Evolutionary conservation across 2,797 vertebrate genomes (phyloP), one percentile per base, ranked within the genome.

Genomic region (Pagetopsis macropterus): DNA sequence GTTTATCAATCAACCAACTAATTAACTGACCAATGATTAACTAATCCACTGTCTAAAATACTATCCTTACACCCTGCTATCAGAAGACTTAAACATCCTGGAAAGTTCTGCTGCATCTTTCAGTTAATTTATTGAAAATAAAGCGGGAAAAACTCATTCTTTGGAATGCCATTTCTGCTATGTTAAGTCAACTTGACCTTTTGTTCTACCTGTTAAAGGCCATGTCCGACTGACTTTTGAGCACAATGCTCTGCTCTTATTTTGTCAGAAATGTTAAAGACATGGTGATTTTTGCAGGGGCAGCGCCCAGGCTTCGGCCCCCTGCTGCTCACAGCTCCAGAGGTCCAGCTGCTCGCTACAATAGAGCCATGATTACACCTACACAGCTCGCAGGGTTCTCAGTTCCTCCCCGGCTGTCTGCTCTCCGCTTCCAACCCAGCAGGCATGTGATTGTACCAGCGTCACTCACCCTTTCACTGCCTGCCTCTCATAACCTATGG

Each of bases 281-380:
- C 67, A 80, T 84, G 79, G 66, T 90, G 81, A 91, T 92, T 27
- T 27, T 92, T 89, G 82, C 85, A 84, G 73, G 76, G 78, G 79
- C 84, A 81, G 79, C 0, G 65, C 72, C 69, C 3, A 0, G 65
- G 67, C 48, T 77, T 71, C 27, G 51, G 78, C 75, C 44, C 67
- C 90, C 90, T 71, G 79, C 82, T 65, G 92, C 75, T 87, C 67
- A 52, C 73, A 79, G 84, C 85, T 67, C 72, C 85, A 87, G 84
- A 91, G 67, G 73, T 79, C 93, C 84, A 84, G 86, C 92, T 88
- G 91, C 87, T 92, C 81, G 19, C 80, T 69, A 95, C 93, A 95
- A 95, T 95, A 91, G 86, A 78, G 80, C 70, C 79, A 68, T 95
- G 95, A 95, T 95, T 95, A 94, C 92, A 86, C 87, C 92, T 88